Percentiles rank a stretch among this genome's conserved stretches.
Evolutionary conservation across 2,888 invertebrate species (phyloP).

Genomic region (Rhyacophila evoluta): DNA sequence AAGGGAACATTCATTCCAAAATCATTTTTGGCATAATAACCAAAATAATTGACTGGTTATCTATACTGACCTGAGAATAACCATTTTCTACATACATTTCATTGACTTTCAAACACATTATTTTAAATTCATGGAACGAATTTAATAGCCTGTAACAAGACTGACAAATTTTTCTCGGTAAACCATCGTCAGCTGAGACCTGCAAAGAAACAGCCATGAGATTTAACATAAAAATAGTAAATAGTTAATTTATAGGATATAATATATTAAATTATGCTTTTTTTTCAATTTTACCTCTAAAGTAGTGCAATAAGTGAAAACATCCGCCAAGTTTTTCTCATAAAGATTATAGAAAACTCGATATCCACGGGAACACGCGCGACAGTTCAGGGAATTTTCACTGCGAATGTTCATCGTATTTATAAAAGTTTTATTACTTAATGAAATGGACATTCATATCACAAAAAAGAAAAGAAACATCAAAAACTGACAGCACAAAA

Average conservation of each 20-base stretch:
- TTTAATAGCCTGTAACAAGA: conserved; percentile 37
- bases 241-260: too few species aligned
- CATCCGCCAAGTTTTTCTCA: conserved; percentile 29
- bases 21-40: too few species aligned
- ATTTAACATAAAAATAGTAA: too few species aligned
- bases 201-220: too few species aligned
- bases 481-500: not conserved
- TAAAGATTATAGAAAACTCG: conserved; percentile 26
- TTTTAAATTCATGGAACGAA: conserved; percentile 38
- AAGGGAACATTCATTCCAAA: too few species aligned
- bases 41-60: too few species aligned
- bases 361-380: not conserved
- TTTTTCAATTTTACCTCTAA: conserved; percentile 33
- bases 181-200: conserved; percentile 38
- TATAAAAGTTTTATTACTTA: too few species aligned
- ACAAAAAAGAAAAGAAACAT: not conserved
- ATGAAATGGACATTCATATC: not conserved
- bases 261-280: too few species aligned
- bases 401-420: not conserved
- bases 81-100: not conserved
- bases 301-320: conserved; percentile 34
- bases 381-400: not conserved
- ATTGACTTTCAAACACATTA: conserved; percentile 37
- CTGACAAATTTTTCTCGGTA: conserved; percentile 42
- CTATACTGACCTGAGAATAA: conserved; percentile 4